Evolutionary conservation across 2,113 vertebrate species (phyloP).

Genomic region (Coracopsis vasa): DNA sequence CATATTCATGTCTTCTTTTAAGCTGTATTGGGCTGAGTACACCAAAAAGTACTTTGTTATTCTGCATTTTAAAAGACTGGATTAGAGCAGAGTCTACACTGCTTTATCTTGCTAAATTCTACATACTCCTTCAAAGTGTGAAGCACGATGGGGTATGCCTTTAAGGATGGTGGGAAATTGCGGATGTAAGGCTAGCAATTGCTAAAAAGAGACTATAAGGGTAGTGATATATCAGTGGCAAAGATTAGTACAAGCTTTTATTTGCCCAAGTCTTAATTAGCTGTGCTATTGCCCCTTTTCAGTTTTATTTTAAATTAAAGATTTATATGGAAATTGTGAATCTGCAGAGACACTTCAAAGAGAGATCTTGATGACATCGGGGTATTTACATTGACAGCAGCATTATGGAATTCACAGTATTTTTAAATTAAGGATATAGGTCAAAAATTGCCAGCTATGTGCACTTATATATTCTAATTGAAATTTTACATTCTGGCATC

Average conservation of each 20-base stretch:
- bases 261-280: constrained; percentile 10
- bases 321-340: neutral
- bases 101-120: neutral
- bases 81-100: neutral
- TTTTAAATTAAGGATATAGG: constrained; percentile 45
- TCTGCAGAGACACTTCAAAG: constrained; percentile 6
- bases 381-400: constrained; percentile 14
- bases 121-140: neutral
- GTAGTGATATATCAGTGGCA: neutral
- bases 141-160: neutral
- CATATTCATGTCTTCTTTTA: neutral
- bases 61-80: neutral
- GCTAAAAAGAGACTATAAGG: neutral
- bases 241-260: neutral
- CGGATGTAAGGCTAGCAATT: neutral
- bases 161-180: neutral
- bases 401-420: neutral
- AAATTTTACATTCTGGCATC: constrained; percentile 15
- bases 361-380: neutral
- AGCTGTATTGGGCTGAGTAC: neutral
- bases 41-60: neutral
- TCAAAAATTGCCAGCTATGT: constrained; percentile 25
- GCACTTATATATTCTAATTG: neutral
- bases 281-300: neutral
- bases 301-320: constrained; percentile 12